Evolutionary conservation across 2,888 invertebrate genomes (phyloP).

Genomic region (Acanthococcus lagerstroemiae): DNA sequence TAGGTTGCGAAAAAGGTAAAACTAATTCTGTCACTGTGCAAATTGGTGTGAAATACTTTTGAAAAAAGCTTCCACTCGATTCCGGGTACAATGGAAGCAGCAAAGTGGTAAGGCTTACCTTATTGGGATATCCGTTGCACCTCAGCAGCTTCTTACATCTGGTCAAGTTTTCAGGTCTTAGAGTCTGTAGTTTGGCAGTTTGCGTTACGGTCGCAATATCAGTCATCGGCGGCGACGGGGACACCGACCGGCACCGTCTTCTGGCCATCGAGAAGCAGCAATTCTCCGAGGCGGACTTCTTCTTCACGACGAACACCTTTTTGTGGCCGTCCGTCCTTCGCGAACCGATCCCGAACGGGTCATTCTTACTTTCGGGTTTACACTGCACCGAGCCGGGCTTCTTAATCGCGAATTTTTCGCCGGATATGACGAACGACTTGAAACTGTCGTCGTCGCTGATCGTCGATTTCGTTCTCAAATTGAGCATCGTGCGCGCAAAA

Average conservation of each 20-base stretch:
- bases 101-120: conserved; percentile 48
- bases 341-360: neutral
- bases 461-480: conserved; percentile 12
- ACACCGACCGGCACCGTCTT: conserved; percentile 18
- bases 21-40: no score
- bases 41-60: no score
- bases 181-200: conserved; percentile 6
- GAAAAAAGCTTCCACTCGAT: no score
- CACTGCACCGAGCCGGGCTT: conserved; percentile 2
- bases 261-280: conserved; percentile 20
- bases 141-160: conserved; percentile 63
- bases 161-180: conserved; percentile 1
- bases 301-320: conserved; percentile 11
- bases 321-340: conserved; percentile 1
- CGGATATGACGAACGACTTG: neutral
- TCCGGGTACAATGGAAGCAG: conserved; percentile 67
- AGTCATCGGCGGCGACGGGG: neutral
- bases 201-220: conserved; percentile 3
- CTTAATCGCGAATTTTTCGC: no score
- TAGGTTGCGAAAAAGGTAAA: no score
- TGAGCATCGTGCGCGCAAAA: conserved; percentile 8
- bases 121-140: conserved; percentile 72
- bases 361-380: conserved; percentile 7
- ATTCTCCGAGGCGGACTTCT: conserved; percentile 13
- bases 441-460: neutral